Base-by-base conservation (phyloP, 2,888 invertebrate species). In the Linhomoeus sp. region DNA sequence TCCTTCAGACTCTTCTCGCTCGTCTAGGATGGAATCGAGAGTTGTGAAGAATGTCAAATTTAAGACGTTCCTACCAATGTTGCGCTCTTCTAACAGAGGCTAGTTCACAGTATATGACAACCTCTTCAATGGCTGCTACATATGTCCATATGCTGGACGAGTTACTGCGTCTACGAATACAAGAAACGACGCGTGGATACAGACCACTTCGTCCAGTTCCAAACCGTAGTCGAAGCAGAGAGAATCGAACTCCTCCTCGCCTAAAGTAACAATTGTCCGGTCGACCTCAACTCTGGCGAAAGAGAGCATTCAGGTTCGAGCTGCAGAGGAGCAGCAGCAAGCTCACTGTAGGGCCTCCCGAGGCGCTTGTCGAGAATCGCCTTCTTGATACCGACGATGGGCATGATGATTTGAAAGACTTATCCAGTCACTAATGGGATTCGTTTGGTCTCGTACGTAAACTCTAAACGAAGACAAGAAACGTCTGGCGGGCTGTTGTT, bases 191-290 rank as follows among this genome's bases (percentile, higher is more conserved):
- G 17, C 14, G 14, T 3, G 3, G 2, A 47, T 43, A 50, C 57
- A 33, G 19, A 88, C 90, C 61, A 97, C 82, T 79, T 94, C 94
- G 72, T 99, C 97, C 48, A 97, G 70, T 68, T 99, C 97, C 54
- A 99, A 71, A 0, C 97, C 97, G 68, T 85, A 99, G 56, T 84
- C 81, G 68, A 97, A 97, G 66, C 94, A 97, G 9, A 97, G 70
- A 46, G 80, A 76, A 69, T 85, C 84, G 66, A 99, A 94, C 65
- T 94, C 87, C 59, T 90, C 81, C 68, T 94, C 90, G 58, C 81
- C 92, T 92, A 67, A 57, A 49, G 52, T 56, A 49, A 53, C 51
- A 22, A 45, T n/a, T n/a, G n/a, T n/a, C n/a, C n/a, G n/a, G n/a
- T n/a, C n/a, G n/a, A n/a, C n/a, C n/a, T 35, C 17, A 35, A 35